These are phyloP conservation scores for Acridotheres tristis DNA, from an alignment of 2,797 vertebrate genomes.

Conservation along the genomic window DNA sequence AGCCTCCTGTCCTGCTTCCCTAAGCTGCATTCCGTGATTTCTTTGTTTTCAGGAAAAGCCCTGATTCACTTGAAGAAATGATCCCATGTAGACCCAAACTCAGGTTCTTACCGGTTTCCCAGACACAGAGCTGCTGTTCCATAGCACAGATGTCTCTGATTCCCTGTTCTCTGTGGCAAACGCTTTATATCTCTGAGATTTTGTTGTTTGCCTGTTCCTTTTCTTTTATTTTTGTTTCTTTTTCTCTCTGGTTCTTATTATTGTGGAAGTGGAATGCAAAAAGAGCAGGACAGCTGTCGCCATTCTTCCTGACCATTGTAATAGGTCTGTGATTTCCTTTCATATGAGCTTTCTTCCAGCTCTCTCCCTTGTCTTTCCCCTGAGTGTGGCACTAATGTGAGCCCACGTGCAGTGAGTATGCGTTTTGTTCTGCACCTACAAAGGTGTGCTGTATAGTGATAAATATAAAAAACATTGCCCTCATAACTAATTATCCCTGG, in stretches of 20 bases:
- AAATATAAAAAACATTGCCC: not conserved
- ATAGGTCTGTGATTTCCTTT: constrained; percentile 23
- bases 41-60: constrained; percentile 7
- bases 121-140: not conserved
- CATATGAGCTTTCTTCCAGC: not conserved
- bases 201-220: not conserved
- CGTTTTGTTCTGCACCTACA: not conserved
- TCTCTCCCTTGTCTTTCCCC: not conserved
- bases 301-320: constrained; percentile 30
- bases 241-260: not conserved
- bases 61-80: not conserved
- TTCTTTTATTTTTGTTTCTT: not conserved
- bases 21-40: not conserved
- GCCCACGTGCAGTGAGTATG: not conserved
- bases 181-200: not conserved
- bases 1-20: not conserved
- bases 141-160: not conserved
- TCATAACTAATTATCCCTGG: not conserved
- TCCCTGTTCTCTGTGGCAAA: not conserved
- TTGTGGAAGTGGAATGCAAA: constrained; percentile 33
- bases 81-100: not conserved
- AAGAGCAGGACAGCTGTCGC: constrained; percentile 17
- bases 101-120: not conserved
- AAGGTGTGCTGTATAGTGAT: not conserved
- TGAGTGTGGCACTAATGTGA: not conserved